Conservation (phyloP, 2,797 vertebrate genomes). For the Darevskia nairensis region DNA sequence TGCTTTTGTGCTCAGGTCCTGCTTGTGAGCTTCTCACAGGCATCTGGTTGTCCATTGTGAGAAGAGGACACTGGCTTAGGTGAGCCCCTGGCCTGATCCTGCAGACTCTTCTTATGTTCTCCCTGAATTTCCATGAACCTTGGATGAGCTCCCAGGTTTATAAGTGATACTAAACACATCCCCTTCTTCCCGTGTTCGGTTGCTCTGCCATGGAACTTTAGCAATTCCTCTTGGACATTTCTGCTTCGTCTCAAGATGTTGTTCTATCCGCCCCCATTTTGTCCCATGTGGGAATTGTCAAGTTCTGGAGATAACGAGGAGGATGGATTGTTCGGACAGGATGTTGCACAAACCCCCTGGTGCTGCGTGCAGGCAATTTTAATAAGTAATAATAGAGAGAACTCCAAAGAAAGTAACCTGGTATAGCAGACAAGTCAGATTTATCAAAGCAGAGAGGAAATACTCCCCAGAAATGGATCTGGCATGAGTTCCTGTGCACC, state of each 20-base stretch:
- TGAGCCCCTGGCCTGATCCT: too few species aligned
- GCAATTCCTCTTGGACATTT: constrained; percentile 49
- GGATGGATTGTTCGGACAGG: constrained; percentile 77
- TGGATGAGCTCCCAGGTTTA: constrained; percentile 21
- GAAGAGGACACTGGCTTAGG: too few species aligned
- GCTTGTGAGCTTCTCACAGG: too few species aligned
- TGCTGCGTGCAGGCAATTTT: constrained; percentile 76
- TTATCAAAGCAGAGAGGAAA: constrained; percentile 80
- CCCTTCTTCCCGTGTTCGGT: constrained; percentile 5
- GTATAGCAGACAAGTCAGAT: constrained; percentile 75
- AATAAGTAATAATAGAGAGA: constrained; percentile 77
- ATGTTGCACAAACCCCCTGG: constrained; percentile 75
- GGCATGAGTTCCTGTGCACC: constrained; percentile 66
- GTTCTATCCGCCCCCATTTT: constrained; percentile 71
- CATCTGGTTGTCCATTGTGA: neutral
- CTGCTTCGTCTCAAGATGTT: constrained; percentile 79
- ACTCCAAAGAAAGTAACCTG: constrained; percentile 76
- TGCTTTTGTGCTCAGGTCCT: too few species aligned
- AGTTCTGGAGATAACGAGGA: constrained; percentile 72
- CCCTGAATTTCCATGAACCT: constrained; percentile 21
- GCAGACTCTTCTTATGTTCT: neutral
- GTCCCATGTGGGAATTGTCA: constrained; percentile 78
- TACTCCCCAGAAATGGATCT: constrained; percentile 80
- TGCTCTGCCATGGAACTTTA: constrained; percentile 24
- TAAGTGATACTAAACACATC: constrained; percentile 36